Evolutionary conservation across 2,888 invertebrate species (phyloP).

Genomic region (Dioctria linearis): DNA sequence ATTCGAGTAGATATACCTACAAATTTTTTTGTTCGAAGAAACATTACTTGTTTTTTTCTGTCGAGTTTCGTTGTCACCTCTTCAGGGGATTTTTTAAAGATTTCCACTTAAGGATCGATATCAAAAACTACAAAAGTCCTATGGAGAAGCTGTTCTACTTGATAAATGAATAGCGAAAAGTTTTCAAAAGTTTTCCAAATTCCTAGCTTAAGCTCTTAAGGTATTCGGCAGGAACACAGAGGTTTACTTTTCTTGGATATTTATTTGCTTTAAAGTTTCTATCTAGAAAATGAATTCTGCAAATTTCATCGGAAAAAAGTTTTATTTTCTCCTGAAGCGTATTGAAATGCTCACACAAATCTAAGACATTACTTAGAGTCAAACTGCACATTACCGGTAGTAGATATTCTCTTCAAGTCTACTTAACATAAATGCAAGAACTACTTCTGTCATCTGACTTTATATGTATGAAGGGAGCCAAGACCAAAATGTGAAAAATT

Average conservation of each 20-base stretch:
- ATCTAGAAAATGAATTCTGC: constrained; percentile 34
- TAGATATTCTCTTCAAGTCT: too few species aligned
- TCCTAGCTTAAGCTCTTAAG: constrained; percentile 31
- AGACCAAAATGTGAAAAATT: too few species aligned
- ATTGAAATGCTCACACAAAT: not conserved
- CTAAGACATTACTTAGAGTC: too few species aligned
- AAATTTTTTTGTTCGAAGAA: constrained; percentile 14
- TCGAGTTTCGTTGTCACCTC: constrained; percentile 43
- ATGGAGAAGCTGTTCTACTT: constrained; percentile 41
- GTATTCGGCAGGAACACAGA: constrained; percentile 38
- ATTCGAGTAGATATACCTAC: not conserved
- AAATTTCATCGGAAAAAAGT: constrained; percentile 43
- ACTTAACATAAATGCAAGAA: too few species aligned
- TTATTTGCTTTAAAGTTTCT: constrained; percentile 37
- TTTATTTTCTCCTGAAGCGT: constrained; percentile 36
- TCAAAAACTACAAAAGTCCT: constrained; percentile 46
- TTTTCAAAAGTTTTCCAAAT: constrained; percentile 45
- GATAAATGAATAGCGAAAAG: constrained; percentile 51
- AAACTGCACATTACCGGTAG: too few species aligned
- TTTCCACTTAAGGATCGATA: constrained; percentile 50
- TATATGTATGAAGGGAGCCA: too few species aligned
- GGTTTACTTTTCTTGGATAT: constrained; percentile 19
- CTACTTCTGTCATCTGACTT: too few species aligned
- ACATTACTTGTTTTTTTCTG: constrained; percentile 18
- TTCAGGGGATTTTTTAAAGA: constrained; percentile 31